phyloP scores from a whole-genome alignment of 1,140 invertebrate species.

The Homarus americanus region DNA sequence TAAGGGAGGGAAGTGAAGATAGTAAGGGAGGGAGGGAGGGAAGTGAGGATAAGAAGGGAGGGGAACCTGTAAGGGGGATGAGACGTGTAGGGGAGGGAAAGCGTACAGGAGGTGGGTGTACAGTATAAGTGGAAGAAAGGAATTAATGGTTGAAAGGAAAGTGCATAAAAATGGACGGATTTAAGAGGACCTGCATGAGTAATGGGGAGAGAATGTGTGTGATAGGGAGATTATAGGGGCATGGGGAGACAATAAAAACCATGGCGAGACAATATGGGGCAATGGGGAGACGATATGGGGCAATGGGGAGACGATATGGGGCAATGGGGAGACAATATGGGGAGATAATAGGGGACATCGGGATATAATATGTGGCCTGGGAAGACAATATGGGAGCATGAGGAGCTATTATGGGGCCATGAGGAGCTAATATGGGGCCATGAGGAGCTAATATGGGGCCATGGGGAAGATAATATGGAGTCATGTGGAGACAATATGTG shows the following conservation, averaged over 20 bases:
- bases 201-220: neutral
- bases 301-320: no score
- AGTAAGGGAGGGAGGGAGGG: neutral
- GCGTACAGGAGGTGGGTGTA: neutral
- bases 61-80: neutral
- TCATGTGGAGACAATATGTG: no score
- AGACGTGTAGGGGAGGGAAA: neutral
- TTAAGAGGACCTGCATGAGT: neutral
- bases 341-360: no score
- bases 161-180: neutral
- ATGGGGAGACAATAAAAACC: neutral
- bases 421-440: no score
- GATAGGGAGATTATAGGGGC: neutral
- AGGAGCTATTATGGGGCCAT: no score
- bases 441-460: no score
- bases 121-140: neutral
- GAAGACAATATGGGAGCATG: no score
- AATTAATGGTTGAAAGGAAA: neutral
- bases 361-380: no score
- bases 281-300: no score
- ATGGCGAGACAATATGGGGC: neutral
- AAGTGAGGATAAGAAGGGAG: neutral
- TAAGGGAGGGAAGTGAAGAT: neutral
- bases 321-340: no score
- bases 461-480: no score